Evolutionary conservation across 2,113 vertebrate species (phyloP).

Genomic region (Capreolus pygargus): DNA sequence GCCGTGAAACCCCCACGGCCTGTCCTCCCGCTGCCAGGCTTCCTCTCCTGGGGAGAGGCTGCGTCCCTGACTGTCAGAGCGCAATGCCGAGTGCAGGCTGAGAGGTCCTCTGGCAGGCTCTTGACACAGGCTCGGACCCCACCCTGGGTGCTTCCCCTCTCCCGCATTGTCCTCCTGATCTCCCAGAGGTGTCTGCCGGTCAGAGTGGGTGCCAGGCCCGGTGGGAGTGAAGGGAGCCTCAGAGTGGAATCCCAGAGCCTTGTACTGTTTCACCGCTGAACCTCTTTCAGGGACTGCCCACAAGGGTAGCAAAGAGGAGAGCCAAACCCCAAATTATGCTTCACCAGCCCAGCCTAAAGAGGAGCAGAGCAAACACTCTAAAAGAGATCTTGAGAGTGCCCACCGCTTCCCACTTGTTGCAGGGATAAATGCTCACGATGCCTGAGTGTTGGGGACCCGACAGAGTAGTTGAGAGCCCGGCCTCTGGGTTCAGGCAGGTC

Average conservation of each 20-base stretch:
- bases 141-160: not conserved
- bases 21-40: not conserved
- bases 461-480: not conserved
- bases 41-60: not conserved
- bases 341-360: not conserved
- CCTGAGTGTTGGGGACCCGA: not conserved
- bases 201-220: not conserved
- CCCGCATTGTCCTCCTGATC: not conserved
- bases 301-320: not conserved
- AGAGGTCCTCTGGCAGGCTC: not conserved
- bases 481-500: not conserved
- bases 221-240: not conserved
- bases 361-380: not conserved
- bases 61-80: not conserved
- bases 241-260: not conserved
- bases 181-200: not conserved
- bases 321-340: not conserved
- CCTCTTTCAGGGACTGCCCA: not conserved
- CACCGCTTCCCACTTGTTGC: not conserved
- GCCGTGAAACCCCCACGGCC: not conserved
- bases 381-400: not conserved
- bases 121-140: constrained; percentile 9
- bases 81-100: not conserved
- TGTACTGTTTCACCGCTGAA: not conserved
- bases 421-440: not conserved